A percentile compares a stretch with the other conserved stretches of the same genome.
These are phyloP conservation scores for Caenorhabditis briggsae DNA, from an alignment of 1,140 invertebrate species.

Conservation along the genomic window DNA sequence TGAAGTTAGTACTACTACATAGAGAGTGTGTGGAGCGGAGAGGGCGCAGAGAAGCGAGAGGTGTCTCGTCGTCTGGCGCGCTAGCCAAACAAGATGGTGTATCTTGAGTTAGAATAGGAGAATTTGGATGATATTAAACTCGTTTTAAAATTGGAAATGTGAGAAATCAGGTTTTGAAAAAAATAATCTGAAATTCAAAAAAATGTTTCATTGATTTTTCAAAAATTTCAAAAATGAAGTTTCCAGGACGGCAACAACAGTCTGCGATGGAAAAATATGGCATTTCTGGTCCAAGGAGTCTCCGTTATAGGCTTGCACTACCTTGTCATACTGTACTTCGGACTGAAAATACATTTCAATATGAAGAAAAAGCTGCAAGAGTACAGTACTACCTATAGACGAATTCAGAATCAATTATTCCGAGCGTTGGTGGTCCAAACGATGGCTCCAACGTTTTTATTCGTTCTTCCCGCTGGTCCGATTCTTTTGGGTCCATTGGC, in stretches of 20 bases:
- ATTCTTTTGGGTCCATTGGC: neutral
- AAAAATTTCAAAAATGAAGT: no score
- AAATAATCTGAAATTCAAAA: neutral
- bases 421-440: neutral
- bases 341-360: neutral
- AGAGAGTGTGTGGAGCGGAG: no score
- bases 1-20: no score
- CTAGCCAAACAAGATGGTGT: no score
- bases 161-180: neutral
- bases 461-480: neutral
- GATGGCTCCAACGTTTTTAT: neutral
- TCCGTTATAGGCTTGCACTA: neutral
- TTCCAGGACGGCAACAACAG: neutral
- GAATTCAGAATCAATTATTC: constrained; percentile 14
- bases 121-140: no score
- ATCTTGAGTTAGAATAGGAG: no score
- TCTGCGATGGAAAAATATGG: neutral
- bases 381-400: neutral
- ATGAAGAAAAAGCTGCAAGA: neutral
- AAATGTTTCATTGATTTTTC: neutral
- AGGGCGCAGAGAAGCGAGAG: no score
- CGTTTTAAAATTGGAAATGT: no score
- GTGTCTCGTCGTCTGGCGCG: no score
- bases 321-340: neutral
- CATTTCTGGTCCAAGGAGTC: neutral